A percentile compares a stretch with the other conserved stretches of the same genome.
These are phyloP conservation scores for Cathartes aura DNA, from an alignment of 2,113 vertebrate genomes.

Conservation along the genomic window DNA sequence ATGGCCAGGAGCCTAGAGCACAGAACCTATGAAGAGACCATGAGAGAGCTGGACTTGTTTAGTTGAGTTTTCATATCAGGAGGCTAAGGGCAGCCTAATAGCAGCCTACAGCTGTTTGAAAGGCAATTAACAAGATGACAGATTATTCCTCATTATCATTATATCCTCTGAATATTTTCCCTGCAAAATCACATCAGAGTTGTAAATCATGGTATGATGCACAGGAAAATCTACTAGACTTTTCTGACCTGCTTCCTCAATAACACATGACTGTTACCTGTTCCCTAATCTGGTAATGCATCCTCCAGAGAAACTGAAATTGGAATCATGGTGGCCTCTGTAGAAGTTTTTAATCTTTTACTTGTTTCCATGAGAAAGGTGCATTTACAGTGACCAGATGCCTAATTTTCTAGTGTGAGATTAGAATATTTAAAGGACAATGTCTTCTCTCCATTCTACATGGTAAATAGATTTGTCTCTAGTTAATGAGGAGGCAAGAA, in stretches of 20 bases:
- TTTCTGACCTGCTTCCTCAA: background rate
- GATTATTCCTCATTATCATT: background rate
- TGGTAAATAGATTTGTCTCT: background rate
- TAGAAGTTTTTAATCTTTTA: background rate
- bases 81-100: background rate
- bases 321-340: background rate
- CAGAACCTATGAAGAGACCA: background rate
- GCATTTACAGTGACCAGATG: background rate
- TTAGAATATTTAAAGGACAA: background rate
- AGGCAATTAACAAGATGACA: background rate
- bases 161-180: background rate
- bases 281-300: background rate
- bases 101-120: background rate
- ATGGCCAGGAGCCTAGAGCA: background rate
- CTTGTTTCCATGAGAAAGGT: background rate
- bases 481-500: background rate
- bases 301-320: background rate
- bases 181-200: background rate
- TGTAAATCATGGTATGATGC: background rate
- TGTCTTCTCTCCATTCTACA: background rate
- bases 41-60: background rate
- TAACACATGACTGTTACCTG: background rate
- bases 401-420: background rate
- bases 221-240: background rate
- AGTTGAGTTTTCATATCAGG: background rate